These are phyloP conservation scores for Gambusia affinis DNA, from an alignment of 2,113 vertebrate species.

Conservation along the genomic window DNA sequence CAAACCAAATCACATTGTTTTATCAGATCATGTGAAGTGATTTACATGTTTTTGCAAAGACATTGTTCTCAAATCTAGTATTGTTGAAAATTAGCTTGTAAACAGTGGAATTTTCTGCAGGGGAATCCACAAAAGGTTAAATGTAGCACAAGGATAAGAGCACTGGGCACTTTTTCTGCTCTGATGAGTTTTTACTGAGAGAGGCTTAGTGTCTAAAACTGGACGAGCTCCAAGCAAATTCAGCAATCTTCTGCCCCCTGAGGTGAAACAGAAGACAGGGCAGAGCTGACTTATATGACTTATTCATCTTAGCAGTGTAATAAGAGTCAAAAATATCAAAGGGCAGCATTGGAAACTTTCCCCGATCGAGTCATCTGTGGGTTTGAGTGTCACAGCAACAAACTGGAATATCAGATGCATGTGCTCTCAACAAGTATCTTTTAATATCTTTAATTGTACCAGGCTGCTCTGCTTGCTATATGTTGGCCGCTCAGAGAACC, in stretches of 20 bases:
- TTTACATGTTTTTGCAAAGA: not conserved
- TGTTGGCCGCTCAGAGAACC: not conserved
- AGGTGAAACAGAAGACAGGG: conserved; percentile 46
- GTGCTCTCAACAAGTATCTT: conserved; percentile 13
- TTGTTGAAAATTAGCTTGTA: conserved; percentile 12
- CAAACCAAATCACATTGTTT: too few relatives aligned
- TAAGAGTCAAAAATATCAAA: conserved; percentile 53
- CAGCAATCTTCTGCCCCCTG: conserved; percentile 53
- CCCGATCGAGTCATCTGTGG: conserved; percentile 61
- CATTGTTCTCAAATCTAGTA: not conserved
- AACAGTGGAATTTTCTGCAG: conserved; percentile 25
- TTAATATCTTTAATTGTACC: not conserved
- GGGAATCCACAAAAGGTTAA: conserved; percentile 20
- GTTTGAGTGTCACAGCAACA: conserved; percentile 31
- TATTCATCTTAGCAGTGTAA: conserved; percentile 64
- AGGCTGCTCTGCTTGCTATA: not conserved
- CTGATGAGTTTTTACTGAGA: conserved; percentile 18
- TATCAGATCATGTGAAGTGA: not conserved
- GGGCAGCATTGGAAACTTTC: conserved; percentile 47
- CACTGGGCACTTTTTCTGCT: conserved; percentile 11
- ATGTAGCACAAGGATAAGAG: conserved; percentile 15
- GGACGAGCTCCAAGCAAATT: conserved; percentile 65
- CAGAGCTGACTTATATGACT: conserved; percentile 52
- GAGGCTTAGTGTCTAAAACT: conserved; percentile 47
- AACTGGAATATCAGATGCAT: conserved; percentile 12